Evolutionary conservation across 2,113 vertebrate genomes (phyloP).

Genomic region (Sinocyclocheilus anshuiensis): DNA sequence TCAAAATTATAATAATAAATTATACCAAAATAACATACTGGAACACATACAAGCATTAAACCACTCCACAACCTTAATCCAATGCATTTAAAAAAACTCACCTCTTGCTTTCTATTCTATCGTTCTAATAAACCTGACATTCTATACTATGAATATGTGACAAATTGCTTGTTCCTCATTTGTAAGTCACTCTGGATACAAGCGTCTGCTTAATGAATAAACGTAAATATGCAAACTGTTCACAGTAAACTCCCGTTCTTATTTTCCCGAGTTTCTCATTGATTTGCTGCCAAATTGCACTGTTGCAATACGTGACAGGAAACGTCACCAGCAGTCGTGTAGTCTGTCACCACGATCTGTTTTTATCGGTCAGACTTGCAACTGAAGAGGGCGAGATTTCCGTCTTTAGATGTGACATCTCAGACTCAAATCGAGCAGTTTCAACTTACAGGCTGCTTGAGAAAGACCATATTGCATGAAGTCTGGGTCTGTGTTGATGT

Average conservation of each 20-base stretch:
- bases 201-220: neutral
- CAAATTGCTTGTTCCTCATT: too few relatives aligned
- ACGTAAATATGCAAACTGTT: neutral
- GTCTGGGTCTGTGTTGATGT: slow-evolving; percentile 21
- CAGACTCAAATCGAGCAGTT: neutral
- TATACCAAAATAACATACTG: too few relatives aligned
- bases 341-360: neutral
- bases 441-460: neutral
- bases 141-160: too few relatives aligned
- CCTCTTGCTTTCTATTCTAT: too few relatives aligned
- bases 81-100: too few relatives aligned
- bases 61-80: too few relatives aligned
- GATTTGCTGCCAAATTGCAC: slow-evolving; percentile 2
- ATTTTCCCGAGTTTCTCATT: neutral
- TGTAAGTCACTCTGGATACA: too few relatives aligned
- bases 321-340: neutral
- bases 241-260: neutral
- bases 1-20: too few relatives aligned
- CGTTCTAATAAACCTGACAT: too few relatives aligned
- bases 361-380: slow-evolving; percentile 2
- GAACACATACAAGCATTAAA: too few relatives aligned
- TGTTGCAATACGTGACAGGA: neutral
- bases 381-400: neutral
- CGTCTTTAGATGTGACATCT: neutral
- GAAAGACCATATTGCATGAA: neutral